Base-by-base conservation (phyloP, 2,113 vertebrate species). In the Passerina amoena region DNA sequence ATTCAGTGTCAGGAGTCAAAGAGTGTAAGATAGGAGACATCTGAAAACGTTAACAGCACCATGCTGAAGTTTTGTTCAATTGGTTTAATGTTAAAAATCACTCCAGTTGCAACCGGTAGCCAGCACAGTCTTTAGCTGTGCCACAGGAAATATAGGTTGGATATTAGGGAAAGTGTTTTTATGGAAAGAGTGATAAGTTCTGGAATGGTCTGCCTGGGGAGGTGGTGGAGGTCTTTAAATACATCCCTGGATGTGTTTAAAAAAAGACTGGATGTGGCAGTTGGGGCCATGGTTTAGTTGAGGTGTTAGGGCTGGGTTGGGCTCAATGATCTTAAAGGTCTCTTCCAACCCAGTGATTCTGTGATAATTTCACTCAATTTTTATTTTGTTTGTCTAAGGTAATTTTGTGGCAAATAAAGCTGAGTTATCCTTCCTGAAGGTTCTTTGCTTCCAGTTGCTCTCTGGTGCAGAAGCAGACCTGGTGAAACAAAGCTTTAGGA, bases 401-500 rank as follows among this genome's bases (percentile, higher is more conserved):
- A 53, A 63, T 84, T 68, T 61, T 0, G 13, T 78, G 90, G 56
- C 25, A 84, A 75, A 72, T 35, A 65, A 85, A 79, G n/a, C 53
- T 47, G 42, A 70, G 6, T 70, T 76, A 60, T 44, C 47, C 30
- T 94, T 95, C 69, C 44, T 68, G 89, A 75, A 89, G 37, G 25
- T 82, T 91, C 86, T 92, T 80, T 78, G 63, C 78, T 85, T 63
- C 65, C 31, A 30, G n/a, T 86, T 61, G 14, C 57, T 88, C 54
- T 68, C 40, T 90, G 63, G 13, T 79, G 54, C 73, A 84, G 83
- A 91, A 91, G 48, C 77, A 92, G 65, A 93, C 47, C 44, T 79
- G 14, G 37, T 75, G 64, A 76, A 95, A 95, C 88, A 95, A 95
- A 94, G 81, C 78, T 92, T 21, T 18, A 37, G 57, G 69, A 95